These are phyloP conservation scores for Chaenodraco wilsoni DNA, from an alignment of 2,797 vertebrate genomes.

Conservation along the genomic window DNA sequence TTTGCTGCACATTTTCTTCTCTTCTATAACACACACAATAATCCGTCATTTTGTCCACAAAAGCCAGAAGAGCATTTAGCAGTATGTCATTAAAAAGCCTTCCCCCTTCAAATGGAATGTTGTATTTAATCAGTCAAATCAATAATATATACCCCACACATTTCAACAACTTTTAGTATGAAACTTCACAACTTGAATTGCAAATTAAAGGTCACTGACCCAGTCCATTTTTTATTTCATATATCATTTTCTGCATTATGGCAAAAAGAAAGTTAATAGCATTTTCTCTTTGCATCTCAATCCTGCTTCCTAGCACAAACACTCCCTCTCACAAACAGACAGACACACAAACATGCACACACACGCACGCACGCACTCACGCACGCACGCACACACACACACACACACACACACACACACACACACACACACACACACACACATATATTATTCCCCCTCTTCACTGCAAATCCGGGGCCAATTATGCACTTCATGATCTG, in stretches of 20 bases:
- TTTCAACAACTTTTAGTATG: constrained; percentile 19
- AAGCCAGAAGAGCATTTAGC: constrained; percentile 42
- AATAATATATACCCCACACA: constrained; percentile 19
- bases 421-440: constrained; percentile 5
- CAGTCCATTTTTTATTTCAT: constrained; percentile 11
- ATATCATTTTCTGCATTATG: constrained; percentile 1
- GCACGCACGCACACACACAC: too few relatives aligned
- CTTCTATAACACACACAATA: constrained; percentile 29
- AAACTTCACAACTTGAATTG: constrained; percentile 29
- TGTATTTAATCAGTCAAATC: constrained; percentile 19
- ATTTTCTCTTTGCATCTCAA: not conserved
- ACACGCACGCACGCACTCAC: not conserved
- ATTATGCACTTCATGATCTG: constrained; percentile 77
- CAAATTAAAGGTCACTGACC: constrained; percentile 25
- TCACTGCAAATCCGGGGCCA: constrained; percentile 61
- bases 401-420: not conserved
- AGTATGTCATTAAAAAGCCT: constrained; percentile 31
- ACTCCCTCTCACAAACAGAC: constrained; percentile 18
- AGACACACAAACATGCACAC: not conserved
- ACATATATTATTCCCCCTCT: constrained; percentile 16
- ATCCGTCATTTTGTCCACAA: constrained; percentile 45
- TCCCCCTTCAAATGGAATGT: constrained; percentile 19
- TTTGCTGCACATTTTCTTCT: constrained; percentile 37
- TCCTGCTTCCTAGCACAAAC: constrained; percentile 11
- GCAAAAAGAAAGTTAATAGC: not conserved